These are phyloP conservation scores for Lithophane leautieri DNA, from an alignment of 2,888 invertebrate species.

Conservation along the genomic window DNA sequence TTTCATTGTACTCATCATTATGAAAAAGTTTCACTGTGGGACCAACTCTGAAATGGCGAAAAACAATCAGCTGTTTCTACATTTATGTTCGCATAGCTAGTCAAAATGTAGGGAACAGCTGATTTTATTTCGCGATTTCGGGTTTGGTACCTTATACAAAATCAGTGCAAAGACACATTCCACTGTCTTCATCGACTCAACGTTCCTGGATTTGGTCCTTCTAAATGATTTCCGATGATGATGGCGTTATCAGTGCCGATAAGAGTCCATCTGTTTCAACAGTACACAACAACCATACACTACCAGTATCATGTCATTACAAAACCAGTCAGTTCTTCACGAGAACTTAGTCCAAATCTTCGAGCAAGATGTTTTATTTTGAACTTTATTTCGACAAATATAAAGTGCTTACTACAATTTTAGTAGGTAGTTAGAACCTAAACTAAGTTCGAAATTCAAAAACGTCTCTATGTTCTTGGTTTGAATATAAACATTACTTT, in stretches of 20 bases:
- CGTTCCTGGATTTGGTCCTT: background rate
- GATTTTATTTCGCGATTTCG: too few relatives aligned
- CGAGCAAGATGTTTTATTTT: background rate
- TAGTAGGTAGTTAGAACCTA: background rate
- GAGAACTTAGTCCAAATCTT: background rate
- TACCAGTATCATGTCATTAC: too few relatives aligned
- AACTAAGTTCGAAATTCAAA: background rate
- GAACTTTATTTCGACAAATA: background rate
- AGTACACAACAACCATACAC: background rate
- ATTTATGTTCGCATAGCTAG: too few relatives aligned
- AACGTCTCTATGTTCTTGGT: too few relatives aligned
- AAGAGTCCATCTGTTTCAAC: background rate
- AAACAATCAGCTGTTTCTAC: too few relatives aligned
- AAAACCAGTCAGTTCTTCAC: background rate
- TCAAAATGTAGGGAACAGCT: too few relatives aligned
- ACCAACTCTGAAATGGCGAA: too few relatives aligned
- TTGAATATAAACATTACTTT: too few relatives aligned
- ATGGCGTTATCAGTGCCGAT: background rate
- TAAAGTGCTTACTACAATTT: background rate
- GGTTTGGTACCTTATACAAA: too few relatives aligned
- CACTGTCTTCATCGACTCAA: background rate
- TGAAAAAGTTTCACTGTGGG: too few relatives aligned
- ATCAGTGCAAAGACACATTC: too few relatives aligned
- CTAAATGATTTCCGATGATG: background rate
- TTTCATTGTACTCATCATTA: too few relatives aligned